phyloP scores from a whole-genome alignment of 2,113 vertebrate genomes.

The Chitala chitala region DNA sequence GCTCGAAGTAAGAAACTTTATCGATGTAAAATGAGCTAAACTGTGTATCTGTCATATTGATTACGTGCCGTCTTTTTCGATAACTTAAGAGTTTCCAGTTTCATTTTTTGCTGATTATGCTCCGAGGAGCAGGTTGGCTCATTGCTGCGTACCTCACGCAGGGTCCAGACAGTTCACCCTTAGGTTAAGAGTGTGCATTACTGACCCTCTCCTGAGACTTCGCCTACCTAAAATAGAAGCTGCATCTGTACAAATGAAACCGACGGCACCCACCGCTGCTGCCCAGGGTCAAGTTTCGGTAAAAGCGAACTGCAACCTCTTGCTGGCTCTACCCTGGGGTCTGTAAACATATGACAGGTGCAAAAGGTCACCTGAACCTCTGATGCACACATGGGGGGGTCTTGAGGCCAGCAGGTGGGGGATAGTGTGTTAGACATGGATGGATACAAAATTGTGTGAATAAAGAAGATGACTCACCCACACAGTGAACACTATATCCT shows the following conservation, averaged over 20 bases:
- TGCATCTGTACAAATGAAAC: background rate
- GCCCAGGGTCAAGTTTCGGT: constrained; percentile 4
- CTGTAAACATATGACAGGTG: constrained; percentile 17
- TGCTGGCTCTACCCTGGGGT: background rate
- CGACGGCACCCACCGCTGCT: background rate
- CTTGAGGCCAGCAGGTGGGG: background rate
- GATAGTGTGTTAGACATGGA: background rate
- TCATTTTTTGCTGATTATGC: background rate
- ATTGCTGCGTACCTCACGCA: background rate
- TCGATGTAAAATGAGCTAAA: no score
- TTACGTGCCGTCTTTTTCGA: no score
- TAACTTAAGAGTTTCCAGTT: no score
- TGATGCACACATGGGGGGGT: background rate
- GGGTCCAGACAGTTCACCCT: background rate
- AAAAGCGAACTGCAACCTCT: constrained; percentile 11
- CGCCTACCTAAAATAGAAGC: background rate
- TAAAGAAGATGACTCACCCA: background rate
- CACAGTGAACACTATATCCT: no score
- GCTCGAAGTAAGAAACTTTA: no score
- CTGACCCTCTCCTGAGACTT: no score
- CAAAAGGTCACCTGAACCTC: constrained; percentile 17
- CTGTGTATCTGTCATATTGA: no score
- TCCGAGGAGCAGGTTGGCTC: no score
- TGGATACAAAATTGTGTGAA: background rate
- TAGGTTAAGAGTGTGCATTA: background rate